phyloP scores from a whole-genome alignment of 2,113 vertebrate genomes.

The Leucopsar rothschildi region DNA sequence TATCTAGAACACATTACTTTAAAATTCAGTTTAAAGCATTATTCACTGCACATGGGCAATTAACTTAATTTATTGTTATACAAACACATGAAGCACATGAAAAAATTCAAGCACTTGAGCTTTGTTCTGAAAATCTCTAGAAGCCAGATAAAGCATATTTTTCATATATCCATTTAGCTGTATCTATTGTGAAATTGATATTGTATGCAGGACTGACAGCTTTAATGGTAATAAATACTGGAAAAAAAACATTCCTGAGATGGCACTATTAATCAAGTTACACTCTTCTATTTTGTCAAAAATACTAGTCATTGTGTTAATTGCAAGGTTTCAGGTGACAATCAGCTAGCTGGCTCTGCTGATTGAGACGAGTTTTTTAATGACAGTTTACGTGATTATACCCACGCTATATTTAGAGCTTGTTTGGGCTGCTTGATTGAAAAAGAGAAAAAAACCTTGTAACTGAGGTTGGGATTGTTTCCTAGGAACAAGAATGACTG shows the following conservation, averaged over 20 bases:
- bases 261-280: not conserved
- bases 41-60: not conserved
- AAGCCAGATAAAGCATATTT: not conserved
- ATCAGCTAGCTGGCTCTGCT: not conserved
- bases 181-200: not conserved
- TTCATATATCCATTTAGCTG: not conserved
- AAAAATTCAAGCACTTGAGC: not conserved
- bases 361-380: constrained; percentile 24
- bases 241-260: not conserved
- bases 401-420: not conserved
- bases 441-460: not conserved
- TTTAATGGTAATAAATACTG: not conserved
- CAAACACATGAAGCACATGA: not conserved
- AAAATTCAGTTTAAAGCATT: not conserved
- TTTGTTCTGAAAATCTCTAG: not conserved
- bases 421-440: constrained; percentile 3
- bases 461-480: not conserved
- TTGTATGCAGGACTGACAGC: not conserved
- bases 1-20: not conserved
- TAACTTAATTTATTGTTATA: not conserved
- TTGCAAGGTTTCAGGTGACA: constrained; percentile 28
- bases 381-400: constrained; percentile 14
- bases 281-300: not conserved
- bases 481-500: not conserved
- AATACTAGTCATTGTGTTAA: constrained; percentile 5